phyloP scores from a whole-genome alignment of 2,797 vertebrate genomes.

The Lepus oiostolus region DNA sequence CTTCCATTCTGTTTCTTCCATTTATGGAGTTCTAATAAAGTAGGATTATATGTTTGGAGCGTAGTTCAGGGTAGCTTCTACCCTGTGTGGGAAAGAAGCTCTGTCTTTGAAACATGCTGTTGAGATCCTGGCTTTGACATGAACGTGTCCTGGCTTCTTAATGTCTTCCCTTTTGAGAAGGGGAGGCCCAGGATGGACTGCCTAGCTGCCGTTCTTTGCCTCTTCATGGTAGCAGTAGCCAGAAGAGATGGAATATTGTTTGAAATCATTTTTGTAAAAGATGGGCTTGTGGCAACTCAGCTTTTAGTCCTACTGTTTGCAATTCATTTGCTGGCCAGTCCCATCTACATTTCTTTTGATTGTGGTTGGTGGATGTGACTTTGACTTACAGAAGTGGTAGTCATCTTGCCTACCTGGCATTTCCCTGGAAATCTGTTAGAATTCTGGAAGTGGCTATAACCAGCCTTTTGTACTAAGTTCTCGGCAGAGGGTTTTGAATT shows the following conservation, averaged over 20 bases:
- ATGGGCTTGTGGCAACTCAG: not conserved
- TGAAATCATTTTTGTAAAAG: slow-evolving; percentile 15
- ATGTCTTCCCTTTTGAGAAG: not conserved
- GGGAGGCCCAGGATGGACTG: not conserved
- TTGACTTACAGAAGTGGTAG: slow-evolving; percentile 25
- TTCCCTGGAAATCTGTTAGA: not conserved
- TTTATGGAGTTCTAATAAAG: slow-evolving; percentile 22
- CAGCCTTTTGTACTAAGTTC: slow-evolving; percentile 33
- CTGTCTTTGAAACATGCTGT: not conserved
- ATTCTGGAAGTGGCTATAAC: slow-evolving; percentile 10
- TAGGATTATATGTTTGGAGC: not conserved
- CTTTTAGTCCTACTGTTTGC: not conserved
- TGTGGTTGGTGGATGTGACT: not conserved
- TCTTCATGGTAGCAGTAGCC: not conserved
- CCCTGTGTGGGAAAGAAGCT: not conserved
- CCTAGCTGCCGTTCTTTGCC: not conserved
- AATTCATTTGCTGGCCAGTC: not conserved
- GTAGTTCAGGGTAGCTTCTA: not conserved
- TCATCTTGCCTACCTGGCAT: slow-evolving; percentile 18
- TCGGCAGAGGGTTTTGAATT: slow-evolving; percentile 45
- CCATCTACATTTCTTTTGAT: slow-evolving; percentile 18
- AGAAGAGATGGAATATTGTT: not conserved
- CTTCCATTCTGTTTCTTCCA: slow-evolving; percentile 22
- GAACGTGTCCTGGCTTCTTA: not conserved
- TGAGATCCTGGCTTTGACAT: slow-evolving; percentile 14